phyloP scores from a whole-genome alignment of 2,113 vertebrate species.

The Emberiza fucata region DNA sequence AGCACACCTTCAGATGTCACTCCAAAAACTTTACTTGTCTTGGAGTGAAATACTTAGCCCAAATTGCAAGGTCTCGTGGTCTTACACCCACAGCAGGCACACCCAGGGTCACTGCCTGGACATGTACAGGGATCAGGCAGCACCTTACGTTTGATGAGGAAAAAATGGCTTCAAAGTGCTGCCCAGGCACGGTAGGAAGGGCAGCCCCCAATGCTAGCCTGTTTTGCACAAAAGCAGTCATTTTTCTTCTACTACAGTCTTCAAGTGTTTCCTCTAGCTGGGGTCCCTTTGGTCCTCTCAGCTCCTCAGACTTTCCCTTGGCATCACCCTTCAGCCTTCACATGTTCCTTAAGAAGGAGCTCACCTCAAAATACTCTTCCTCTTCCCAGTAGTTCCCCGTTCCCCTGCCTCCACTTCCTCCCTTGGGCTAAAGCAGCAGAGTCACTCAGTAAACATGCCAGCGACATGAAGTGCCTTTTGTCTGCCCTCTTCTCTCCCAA shows the following conservation, averaged over 20 bases:
- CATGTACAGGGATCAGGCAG: accelerated
- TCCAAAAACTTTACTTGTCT: background rate
- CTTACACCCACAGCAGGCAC: background rate
- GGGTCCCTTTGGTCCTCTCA: background rate
- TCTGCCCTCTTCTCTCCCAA: background rate
- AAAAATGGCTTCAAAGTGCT: background rate
- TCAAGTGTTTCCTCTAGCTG: background rate
- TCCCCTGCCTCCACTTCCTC: background rate
- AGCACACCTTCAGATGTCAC: background rate
- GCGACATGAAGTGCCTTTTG: constrained; percentile 8
- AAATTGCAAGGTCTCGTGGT: background rate
- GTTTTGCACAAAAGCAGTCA: background rate
- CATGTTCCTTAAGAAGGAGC: accelerated
- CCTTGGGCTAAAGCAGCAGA: background rate
- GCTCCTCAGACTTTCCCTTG: background rate
- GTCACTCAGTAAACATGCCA: background rate
- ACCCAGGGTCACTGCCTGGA: background rate
- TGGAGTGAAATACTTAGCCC: background rate
- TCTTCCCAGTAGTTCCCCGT: background rate
- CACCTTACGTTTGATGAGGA: background rate
- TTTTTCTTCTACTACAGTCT: background rate
- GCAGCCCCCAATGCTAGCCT: background rate
- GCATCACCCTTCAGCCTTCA: background rate
- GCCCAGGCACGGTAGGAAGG: background rate
- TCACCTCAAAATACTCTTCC: background rate